Conservation (phyloP, 1,140 invertebrate genomes). For the Venustaconcha ellipsiformis region DNA sequence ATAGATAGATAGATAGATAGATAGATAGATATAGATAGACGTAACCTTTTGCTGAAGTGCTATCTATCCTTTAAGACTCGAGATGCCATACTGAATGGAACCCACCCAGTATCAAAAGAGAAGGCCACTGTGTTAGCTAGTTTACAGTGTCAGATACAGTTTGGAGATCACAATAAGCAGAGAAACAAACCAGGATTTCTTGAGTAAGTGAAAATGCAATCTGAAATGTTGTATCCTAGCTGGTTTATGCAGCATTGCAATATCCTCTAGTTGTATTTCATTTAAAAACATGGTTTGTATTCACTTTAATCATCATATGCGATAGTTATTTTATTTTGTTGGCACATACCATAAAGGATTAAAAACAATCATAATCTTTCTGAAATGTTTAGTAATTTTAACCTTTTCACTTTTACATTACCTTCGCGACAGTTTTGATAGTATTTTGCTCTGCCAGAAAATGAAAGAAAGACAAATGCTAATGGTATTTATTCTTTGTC, state of each 20-base stretch:
- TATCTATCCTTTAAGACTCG: constrained; percentile 73
- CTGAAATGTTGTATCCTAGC: neutral
- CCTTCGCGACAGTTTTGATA: too few species aligned
- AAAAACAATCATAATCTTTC: too few species aligned
- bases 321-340: neutral
- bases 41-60: too few species aligned
- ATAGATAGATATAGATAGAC: too few species aligned
- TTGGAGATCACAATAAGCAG: constrained; percentile 92
- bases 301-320: neutral
- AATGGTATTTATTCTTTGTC: too few species aligned
- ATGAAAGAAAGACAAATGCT: too few species aligned
- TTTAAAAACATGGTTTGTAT: neutral
- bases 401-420: too few species aligned
- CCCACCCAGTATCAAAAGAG: constrained; percentile 96
- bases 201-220: constrained; percentile 80
- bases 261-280: neutral
- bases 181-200: constrained; percentile 96
- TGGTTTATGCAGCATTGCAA: neutral
- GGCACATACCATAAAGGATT: too few species aligned
- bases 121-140: constrained; percentile 98
- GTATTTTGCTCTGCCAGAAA: too few species aligned
- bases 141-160: constrained; percentile 98
- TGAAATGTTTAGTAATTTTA: too few species aligned
- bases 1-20: too few species aligned
- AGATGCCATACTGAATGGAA: constrained; percentile 97